Evolutionary conservation across 1,140 invertebrate species (phyloP).

Genomic region (Nixonia krombeini): DNA sequence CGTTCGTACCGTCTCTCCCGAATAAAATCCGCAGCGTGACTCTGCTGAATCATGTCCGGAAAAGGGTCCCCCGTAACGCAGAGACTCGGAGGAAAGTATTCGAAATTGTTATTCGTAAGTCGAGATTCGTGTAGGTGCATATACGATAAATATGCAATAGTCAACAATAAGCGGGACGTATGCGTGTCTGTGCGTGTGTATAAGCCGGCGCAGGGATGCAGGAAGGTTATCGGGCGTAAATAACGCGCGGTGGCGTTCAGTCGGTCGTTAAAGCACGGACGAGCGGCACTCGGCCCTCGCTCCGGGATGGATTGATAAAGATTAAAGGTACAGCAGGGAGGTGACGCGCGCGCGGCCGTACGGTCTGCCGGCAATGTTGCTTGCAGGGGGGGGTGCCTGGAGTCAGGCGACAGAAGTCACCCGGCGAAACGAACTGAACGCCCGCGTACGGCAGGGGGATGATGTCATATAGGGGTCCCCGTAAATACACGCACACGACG

Average conservation of each 20-base stretch:
- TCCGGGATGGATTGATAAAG: conserved; percentile 70
- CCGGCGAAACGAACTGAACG: conserved; percentile 64
- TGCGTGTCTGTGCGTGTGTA: conserved; percentile 23
- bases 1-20: no score
- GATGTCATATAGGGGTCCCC: conserved; percentile 67
- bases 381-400: conserved; percentile 54
- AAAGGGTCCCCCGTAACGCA: no score
- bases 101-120: no score
- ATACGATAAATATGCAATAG: neutral
- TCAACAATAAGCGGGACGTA: conserved; percentile 1
- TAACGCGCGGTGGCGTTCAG: conserved; percentile 67
- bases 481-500: conserved; percentile 63
- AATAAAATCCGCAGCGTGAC: no score
- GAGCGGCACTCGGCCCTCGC: conserved; percentile 44
- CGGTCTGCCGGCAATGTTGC: no score
- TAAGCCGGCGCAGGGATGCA: conserved; percentile 20
- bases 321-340: conserved; percentile 69
- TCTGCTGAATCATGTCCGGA: no score
- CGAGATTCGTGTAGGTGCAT: no score
- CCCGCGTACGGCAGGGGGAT: conserved; percentile 55
- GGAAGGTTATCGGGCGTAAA: conserved; percentile 66
- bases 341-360: no score
- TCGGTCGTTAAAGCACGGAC: conserved; percentile 54
- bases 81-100: no score
- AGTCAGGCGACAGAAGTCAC: conserved; percentile 72